Base-by-base conservation (phyloP, 1,140 invertebrate genomes). In the Drosophila seguyi region DNA sequence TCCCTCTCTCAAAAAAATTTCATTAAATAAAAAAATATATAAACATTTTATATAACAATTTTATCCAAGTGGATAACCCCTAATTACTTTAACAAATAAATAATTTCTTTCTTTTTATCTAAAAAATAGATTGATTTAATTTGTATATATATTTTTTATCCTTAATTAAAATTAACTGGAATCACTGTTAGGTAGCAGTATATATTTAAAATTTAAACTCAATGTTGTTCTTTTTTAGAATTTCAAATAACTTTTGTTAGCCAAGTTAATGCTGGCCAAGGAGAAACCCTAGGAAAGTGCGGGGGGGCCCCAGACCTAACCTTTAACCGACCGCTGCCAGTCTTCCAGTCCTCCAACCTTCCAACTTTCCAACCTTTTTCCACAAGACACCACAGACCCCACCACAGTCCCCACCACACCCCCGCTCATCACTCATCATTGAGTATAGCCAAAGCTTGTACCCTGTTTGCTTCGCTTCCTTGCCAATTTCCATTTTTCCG, bases 401-500 rank as follows among this genome's bases (percentile, higher is more conserved):
- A 31, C 0, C 20, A 0, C 14, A 6, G 20, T n/a, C 20, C 20
- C 16, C 62, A n/a, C n/a, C n/a, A n/a, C n/a, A n/a, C n/a, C n/a
- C n/a, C n/a, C n/a, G n/a, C n/a, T n/a, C n/a, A 39, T 42, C 36
- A 41, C 29, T 60, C 44, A 53, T 27, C 71, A 57, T 65, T 71
- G 80, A 55, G 59, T 68, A 25, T 38, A 38, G 20, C 34, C 7
- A 55, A 38, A 77, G 77, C 81, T 80, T 65, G 73, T 63, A 45
- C 62, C 61, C 73, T 67, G 81, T 66, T 74, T 85, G 81, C 77
- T 76, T 86, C 75, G 79, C 69, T 86, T 81, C 78, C 75, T 85
- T 79, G 84, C 79, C 83, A 86, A 82, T 87, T 86, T 87, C 83
- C 83, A 86, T 80, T 86, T 86, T 86, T 87, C 83, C 83, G 83